Percentiles rank a stretch among this genome's conserved stretches.
These are phyloP conservation scores for Romanogobio albipinnatus DNA, from an alignment of 2,113 vertebrate species.

Conservation along the genomic window DNA sequence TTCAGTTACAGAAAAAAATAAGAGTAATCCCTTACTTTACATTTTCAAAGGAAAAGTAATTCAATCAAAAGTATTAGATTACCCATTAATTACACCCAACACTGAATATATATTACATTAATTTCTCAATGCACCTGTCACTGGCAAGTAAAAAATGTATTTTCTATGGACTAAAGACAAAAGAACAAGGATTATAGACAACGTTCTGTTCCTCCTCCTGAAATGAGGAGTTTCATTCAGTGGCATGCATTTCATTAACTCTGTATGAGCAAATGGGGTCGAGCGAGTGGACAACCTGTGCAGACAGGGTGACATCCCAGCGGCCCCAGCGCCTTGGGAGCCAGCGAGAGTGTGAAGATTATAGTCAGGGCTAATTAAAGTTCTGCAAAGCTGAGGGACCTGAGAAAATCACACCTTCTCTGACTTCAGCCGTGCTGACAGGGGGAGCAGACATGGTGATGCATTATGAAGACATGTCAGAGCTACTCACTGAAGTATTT, in stretches of 20 bases:
- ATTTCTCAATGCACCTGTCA: not conserved
- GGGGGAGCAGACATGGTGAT: not conserved
- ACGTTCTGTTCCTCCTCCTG: not conserved
- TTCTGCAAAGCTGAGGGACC: slow-evolving; percentile 14
- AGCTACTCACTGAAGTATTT: not conserved
- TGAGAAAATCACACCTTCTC: slow-evolving; percentile 18
- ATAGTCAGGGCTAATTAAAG: slow-evolving; percentile 49
- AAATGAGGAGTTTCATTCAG: slow-evolving; percentile 5
- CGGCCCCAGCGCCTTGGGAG: not conserved
- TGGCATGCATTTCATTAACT: slow-evolving; percentile 22
- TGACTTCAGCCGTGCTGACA: slow-evolving; percentile 3
- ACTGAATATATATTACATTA: not conserved
- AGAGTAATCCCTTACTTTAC: too few species aligned
- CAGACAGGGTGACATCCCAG: slow-evolving; percentile 39
- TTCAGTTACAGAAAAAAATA: too few species aligned
- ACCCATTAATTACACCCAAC: too few species aligned
- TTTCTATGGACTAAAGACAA: not conserved
- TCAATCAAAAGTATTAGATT: too few species aligned
- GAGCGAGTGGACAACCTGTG: not conserved
- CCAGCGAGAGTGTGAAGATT: slow-evolving; percentile 23
- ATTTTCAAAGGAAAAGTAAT: too few species aligned
- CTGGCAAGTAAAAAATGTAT: not conserved
- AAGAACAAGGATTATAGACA: not conserved
- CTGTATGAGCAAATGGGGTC: not conserved
- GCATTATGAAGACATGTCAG: slow-evolving; percentile 17